Conservation (phyloP, 2,797 vertebrate species). For the Acrossocheilus wenchowensis region DNA sequence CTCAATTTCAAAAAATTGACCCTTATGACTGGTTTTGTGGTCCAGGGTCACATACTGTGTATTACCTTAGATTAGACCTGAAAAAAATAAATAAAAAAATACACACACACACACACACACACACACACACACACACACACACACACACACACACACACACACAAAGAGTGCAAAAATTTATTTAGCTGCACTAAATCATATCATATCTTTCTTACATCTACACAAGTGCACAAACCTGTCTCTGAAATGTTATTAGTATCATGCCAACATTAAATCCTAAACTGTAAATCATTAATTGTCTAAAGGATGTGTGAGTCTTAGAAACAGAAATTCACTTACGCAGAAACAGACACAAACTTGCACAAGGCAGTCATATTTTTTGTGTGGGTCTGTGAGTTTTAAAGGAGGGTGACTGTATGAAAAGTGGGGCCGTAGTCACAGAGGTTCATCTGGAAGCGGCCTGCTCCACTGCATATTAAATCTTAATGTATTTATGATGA, state of each 20-base stretch:
- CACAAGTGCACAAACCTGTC: constrained; percentile 17
- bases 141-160: too few relatives aligned
- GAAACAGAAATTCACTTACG: background rate
- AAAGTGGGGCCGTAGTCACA: background rate
- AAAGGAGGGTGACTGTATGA: background rate
- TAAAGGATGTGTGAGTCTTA: constrained; percentile 18
- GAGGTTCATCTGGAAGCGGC: constrained; percentile 21
- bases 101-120: too few relatives aligned
- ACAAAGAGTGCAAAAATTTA: background rate
- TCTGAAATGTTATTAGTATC: background rate
- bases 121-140: too few relatives aligned
- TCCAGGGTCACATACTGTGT: too few relatives aligned
- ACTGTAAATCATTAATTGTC: constrained; percentile 19
- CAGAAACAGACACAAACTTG: background rate
- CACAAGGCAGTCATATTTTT: background rate
- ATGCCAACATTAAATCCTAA: background rate
- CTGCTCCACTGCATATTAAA: constrained; percentile 28
- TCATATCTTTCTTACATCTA: background rate
- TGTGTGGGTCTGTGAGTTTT: background rate
- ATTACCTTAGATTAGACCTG: too few relatives aligned
- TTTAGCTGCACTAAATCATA: background rate
- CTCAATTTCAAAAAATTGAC: too few relatives aligned
- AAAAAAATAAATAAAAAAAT: too few relatives aligned
- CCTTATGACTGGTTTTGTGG: too few relatives aligned
- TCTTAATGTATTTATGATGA: constrained; percentile 42